Base-by-base conservation (phyloP, 92 coral and sea anemone genomes). In the Epizoanthus scotinus region DNA sequence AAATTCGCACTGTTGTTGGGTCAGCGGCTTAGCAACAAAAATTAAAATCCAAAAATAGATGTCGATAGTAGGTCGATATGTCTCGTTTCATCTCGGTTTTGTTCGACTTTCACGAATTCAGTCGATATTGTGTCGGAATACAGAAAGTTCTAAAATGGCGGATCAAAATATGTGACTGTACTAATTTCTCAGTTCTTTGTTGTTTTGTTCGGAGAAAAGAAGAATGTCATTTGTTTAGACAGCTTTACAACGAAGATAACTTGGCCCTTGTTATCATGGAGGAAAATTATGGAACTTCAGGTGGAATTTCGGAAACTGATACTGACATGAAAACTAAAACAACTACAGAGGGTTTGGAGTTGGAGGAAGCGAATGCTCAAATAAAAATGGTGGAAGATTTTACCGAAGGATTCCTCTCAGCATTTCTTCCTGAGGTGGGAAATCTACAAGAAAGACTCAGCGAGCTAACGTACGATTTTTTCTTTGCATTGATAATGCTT, bases 381-480 rank as follows among this genome's bases (percentile, higher is more conserved):
- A 40, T 75, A 20, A 75, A 75, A 63, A 88, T 95, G 38, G 84
- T 90, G 6, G 92, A 89, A 31, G 57, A 87, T 44, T 89, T 96
- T 18, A 88, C 92, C 0, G 85, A 84, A 28, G 99, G 98, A 31
- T 88, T 93, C 56, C 65, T 90, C 73, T 56, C 91, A 21, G 93
- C 93, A 40, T 89, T 93, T 56, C 77, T 91, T 24, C 99, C 99
- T 31, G 90, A 86, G 68, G 67, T 96, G 87, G 92, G 88, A 52
- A 84, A 91, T 53, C 71, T 90, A 40, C 89, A 92, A 67, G 94
- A 81, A 52, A 84, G 91, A 36, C 85, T 94, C 18, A 78, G 67
- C 50, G 99, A 96, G 74, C 71, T 96, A 52, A 96, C 94, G 99
- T 96, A 89, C 81, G 98, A 36, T 73, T 12, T 22, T 1, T 19